A percentile compares a stretch with the other conserved stretches of the same genome.
These are phyloP conservation scores for Nomada hirtipes DNA, from an alignment of 2,888 invertebrate genomes.

Conservation along the genomic window DNA sequence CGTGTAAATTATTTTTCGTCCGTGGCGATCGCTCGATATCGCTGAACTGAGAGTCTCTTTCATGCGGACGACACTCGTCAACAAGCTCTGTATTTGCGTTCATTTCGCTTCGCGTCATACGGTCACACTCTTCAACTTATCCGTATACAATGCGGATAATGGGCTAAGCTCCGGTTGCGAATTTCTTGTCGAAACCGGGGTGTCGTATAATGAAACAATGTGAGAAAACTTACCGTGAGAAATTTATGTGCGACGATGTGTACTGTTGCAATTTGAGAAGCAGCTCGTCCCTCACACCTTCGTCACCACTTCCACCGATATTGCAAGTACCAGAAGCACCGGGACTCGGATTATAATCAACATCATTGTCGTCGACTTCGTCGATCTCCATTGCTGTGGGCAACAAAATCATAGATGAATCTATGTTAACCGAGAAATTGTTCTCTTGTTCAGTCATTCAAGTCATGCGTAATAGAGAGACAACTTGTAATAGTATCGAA, in stretches of 20 bases:
- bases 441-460: background rate
- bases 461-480: background rate
- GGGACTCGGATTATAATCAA: conserved; percentile 62
- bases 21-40: background rate
- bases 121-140: conserved; percentile 65
- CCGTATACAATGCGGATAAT: conserved; percentile 62
- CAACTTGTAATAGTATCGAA: background rate
- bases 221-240: conserved; percentile 76
- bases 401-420: conserved; percentile 17
- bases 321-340: conserved; percentile 52
- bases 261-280: conserved; percentile 75
- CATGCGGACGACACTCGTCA: conserved; percentile 47
- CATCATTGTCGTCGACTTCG: conserved; percentile 70
- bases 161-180: conserved; percentile 7
- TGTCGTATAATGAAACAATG: background rate
- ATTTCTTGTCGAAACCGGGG: conserved; percentile 14
- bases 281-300: conserved; percentile 72
- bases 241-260: conserved; percentile 70
- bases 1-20: conserved; percentile 7
- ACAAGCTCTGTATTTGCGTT: conserved; percentile 5
- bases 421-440: background rate
- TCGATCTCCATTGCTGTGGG: conserved; percentile 76
- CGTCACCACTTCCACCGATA: conserved; percentile 66
- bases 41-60: background rate
- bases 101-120: conserved; percentile 50